These are phyloP conservation scores for Zelleria hepariella DNA, from an alignment of 2,888 invertebrate species.

Conservation along the genomic window DNA sequence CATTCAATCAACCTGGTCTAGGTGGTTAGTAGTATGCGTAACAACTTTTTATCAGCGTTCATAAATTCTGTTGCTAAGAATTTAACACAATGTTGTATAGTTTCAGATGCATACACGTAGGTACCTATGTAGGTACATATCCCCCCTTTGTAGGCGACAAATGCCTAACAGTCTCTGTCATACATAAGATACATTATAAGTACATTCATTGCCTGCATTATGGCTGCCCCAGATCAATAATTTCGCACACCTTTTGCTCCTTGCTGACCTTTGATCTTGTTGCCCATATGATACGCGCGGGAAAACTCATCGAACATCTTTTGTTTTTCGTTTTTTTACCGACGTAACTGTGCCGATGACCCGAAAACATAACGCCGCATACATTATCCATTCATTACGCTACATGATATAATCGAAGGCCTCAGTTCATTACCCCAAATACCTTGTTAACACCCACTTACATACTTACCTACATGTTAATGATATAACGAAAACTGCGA, in stretches of 20 bases:
- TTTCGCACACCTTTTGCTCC: neutral
- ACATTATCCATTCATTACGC: neutral
- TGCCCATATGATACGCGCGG: neutral
- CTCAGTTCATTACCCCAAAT: neutral
- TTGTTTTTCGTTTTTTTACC: neutral
- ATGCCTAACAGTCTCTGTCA: too few relatives aligned
- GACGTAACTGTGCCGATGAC: neutral
- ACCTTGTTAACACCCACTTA: neutral
- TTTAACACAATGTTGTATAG: too few relatives aligned
- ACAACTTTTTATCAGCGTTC: too few relatives aligned
- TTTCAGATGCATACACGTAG: too few relatives aligned
- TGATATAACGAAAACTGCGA: neutral
- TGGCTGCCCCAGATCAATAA: neutral
- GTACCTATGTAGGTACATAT: too few relatives aligned
- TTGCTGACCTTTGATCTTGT: neutral
- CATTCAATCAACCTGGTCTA: too few relatives aligned
- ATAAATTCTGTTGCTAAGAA: too few relatives aligned
- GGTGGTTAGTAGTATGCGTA: too few relatives aligned
- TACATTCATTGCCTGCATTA: too few relatives aligned
- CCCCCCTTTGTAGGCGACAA: too few relatives aligned
- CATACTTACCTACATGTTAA: neutral
- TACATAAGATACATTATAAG: too few relatives aligned
- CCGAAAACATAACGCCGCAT: neutral
- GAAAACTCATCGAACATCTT: neutral
- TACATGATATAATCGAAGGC: neutral